phyloP scores from a whole-genome alignment of 1,140 invertebrate genomes.

The Sesamia nonagrioides region DNA sequence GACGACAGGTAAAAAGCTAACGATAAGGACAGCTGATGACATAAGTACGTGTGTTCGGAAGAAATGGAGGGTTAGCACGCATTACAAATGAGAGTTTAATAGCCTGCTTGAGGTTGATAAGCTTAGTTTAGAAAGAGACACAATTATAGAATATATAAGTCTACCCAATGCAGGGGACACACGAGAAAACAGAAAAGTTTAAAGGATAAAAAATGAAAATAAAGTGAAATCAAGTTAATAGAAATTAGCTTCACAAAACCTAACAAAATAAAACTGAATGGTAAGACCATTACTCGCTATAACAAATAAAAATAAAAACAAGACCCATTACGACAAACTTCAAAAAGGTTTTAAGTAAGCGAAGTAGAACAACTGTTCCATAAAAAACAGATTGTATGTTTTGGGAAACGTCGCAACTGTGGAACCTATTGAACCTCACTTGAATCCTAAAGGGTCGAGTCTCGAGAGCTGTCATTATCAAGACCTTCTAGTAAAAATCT shows the following conservation, averaged over 20 bases:
- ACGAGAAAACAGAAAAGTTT: no score
- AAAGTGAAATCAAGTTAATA: neutral
- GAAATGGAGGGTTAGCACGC: conserved; percentile 23
- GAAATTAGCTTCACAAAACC: neutral
- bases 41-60: conserved; percentile 4
- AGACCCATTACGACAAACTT: conserved; percentile 22
- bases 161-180: no score
- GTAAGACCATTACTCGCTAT: neutral
- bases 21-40: conserved; percentile 29
- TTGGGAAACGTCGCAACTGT: conserved; percentile 25
- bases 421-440: conserved; percentile 50
- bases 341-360: conserved; percentile 27
- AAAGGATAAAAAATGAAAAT: neutral
- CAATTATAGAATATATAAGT: neutral
- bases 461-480: conserved; percentile 56
- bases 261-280: conserved; percentile 19
- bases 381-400: conserved; percentile 39
- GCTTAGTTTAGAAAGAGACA: neutral
- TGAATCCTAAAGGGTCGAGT: conserved; percentile 43
- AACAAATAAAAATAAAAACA: conserved; percentile 31
- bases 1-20: conserved; percentile 31
- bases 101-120: conserved; percentile 6
- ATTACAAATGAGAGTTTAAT: conserved; percentile 32
- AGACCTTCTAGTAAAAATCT: conserved; percentile 58
- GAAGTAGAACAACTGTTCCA: conserved; percentile 33